Base-by-base conservation (phyloP, 2,888 invertebrate genomes). In the Dione vanillae region DNA sequence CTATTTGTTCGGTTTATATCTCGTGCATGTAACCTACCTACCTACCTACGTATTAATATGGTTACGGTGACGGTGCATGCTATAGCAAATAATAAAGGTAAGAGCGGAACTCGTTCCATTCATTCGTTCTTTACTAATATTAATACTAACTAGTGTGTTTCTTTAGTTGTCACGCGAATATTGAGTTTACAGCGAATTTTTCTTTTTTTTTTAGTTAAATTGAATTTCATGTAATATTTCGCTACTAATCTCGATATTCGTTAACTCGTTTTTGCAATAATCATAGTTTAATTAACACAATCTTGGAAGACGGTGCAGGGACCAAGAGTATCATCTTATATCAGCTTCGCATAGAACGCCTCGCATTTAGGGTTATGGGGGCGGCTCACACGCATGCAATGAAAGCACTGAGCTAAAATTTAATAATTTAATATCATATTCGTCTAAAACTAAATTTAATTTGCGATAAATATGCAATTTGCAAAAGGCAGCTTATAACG, bases 71-170 rank as follows among this genome's bases (percentile, higher is more conserved):
- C 35, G 89, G 89, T 87, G 89, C 89, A 90, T 90, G 90, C 80
- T 79, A 20, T 75, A 83, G 83, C 83, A 85, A 79, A 84, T 82
- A 88, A 87, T 87, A 87, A 78, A 90, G 89, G 88, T 89, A 90
- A 88, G 87, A 83, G 37, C 61, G 61, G 56, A 62, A 67, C 35
- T 62, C 49, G 62, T 70, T 62, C 65, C 65, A 49, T 20, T 56
- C 67, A 67, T 58, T 71, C 62, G 41, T 67, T n/a, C 19, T 43
- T 52, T 52, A 69, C 54, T 69, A 54, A 69, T 69, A 51, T 49
- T 49, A 19, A 49, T 47, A 68, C 52, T 62, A 11, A 56, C 37
- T 56, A 19, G 56, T 56, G 62, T 45, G n/a, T 64, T 37, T 65
- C 27, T 67, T 51, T 40, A 67, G 20, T 54, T 45, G 45, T 20